phyloP scores from a whole-genome alignment of 2,797 vertebrate genomes.

The Arrhamphus sclerolepis region DNA sequence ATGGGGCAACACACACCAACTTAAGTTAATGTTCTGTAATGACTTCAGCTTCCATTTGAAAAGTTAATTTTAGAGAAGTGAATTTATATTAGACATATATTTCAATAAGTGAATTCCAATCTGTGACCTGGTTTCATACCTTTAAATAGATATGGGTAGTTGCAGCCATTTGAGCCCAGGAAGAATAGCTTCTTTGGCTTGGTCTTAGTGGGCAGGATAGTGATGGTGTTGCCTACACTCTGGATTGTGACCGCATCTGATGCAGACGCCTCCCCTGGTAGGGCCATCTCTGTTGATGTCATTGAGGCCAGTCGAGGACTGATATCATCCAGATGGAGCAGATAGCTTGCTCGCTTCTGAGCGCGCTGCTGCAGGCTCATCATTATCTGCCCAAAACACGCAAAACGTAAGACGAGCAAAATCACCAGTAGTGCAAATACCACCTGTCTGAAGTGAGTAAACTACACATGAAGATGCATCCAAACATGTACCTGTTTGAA shows the following conservation, averaged over 20 bases:
- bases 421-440: no score
- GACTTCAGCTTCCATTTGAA: no score
- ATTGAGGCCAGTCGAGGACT: constrained; percentile 93
- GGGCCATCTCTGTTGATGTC: constrained; percentile 93
- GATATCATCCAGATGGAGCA: constrained; percentile 93
- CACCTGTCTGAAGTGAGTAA: no score
- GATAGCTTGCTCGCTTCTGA: constrained; percentile 95
- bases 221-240: constrained; percentile 94
- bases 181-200: constrained; percentile 98
- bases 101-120: background rate
- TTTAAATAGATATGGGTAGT: constrained; percentile 98
- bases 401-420: background rate
- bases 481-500: constrained; percentile 89
- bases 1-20: no score
- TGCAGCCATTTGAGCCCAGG: constrained; percentile 94
- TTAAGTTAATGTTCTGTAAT: no score
- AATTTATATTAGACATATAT: no score
- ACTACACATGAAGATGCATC: no score
- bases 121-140: constrained; percentile 69
- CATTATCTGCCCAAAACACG: constrained; percentile 86
- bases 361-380: constrained; percentile 95
- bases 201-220: constrained; percentile 97
- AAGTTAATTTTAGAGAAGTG: no score
- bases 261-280: constrained; percentile 94
- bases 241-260: constrained; percentile 95